Evolutionary conservation across 2,888 invertebrate species (phyloP).

Genomic region (Syrphus vitripennis): DNA sequence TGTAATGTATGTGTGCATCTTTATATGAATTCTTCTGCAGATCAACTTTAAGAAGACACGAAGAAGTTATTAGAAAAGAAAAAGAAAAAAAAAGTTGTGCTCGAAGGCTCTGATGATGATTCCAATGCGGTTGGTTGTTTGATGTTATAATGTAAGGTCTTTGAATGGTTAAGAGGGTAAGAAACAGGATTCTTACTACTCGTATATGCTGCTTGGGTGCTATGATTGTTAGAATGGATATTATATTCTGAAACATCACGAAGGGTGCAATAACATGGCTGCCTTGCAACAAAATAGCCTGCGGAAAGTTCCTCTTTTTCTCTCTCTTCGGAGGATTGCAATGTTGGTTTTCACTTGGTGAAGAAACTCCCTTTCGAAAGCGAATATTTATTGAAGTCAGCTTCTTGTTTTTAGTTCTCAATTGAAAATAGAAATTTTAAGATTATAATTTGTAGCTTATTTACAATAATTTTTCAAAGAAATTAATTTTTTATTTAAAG

Average conservation of each 20-base stretch:
- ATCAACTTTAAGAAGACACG: constrained; percentile 33
- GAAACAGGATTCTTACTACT: background rate
- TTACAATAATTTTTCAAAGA: background rate
- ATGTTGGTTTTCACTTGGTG: background rate
- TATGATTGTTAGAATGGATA: background rate
- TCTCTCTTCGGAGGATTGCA: no score
- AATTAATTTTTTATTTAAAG: background rate
- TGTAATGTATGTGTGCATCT: background rate
- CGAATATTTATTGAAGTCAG: background rate
- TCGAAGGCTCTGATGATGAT: background rate
- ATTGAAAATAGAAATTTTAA: background rate
- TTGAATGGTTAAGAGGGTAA: constrained; percentile 2
- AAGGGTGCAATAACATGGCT: background rate
- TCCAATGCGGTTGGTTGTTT: background rate
- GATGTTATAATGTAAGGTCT: constrained; percentile 8
- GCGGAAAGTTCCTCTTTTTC: background rate
- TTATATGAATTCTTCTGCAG: constrained; percentile 13
- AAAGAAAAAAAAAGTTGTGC: background rate
- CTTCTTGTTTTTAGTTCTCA: background rate
- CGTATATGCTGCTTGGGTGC: background rate
- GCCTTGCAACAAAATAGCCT: background rate
- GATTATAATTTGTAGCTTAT: background rate
- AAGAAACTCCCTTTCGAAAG: background rate
- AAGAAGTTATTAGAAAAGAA: constrained; percentile 40
- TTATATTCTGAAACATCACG: background rate